These are phyloP conservation scores for Cynodonichthys magdalenae DNA, from an alignment of 2,797 vertebrate species.

Conservation along the genomic window DNA sequence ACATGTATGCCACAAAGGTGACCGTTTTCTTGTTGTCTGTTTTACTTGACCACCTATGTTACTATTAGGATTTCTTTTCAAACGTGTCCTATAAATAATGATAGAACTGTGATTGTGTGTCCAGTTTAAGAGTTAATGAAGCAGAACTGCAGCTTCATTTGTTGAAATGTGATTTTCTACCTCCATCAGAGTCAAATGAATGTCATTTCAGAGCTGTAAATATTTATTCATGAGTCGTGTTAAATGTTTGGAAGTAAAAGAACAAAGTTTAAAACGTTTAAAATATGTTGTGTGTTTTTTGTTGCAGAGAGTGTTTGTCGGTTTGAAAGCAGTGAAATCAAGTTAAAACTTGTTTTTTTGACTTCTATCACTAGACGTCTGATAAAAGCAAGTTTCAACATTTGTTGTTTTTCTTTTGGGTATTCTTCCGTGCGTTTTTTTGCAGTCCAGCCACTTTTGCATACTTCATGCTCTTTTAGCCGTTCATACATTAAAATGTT, in stretches of 20 bases:
- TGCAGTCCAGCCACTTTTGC: no score
- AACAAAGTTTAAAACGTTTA: constrained; percentile 19
- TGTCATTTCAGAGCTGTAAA: constrained; percentile 52
- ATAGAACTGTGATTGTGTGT: no score
- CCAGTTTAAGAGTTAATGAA: not conserved
- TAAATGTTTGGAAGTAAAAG: constrained; percentile 44
- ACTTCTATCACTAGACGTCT: not conserved
- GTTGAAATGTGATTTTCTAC: constrained; percentile 44
- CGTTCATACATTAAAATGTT: no score
- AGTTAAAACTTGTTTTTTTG: not conserved
- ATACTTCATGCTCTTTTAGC: no score
- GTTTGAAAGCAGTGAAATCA: not conserved
- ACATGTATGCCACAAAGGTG: no score
- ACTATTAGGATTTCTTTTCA: no score
- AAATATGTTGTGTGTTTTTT: constrained; percentile 4
- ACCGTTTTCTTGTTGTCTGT: not conserved
- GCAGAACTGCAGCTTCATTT: not conserved
- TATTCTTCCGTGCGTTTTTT: no score
- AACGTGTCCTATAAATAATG: no score
- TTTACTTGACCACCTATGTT: not conserved
- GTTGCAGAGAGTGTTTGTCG: constrained; percentile 2
- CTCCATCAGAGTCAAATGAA: constrained; percentile 49
- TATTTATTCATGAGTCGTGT: constrained; percentile 33
- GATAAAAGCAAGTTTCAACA: not conserved
- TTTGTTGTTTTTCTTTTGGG: no score